These are phyloP conservation scores for Tangara arthus DNA, from an alignment of 2,797 vertebrate species.

Conservation along the genomic window DNA sequence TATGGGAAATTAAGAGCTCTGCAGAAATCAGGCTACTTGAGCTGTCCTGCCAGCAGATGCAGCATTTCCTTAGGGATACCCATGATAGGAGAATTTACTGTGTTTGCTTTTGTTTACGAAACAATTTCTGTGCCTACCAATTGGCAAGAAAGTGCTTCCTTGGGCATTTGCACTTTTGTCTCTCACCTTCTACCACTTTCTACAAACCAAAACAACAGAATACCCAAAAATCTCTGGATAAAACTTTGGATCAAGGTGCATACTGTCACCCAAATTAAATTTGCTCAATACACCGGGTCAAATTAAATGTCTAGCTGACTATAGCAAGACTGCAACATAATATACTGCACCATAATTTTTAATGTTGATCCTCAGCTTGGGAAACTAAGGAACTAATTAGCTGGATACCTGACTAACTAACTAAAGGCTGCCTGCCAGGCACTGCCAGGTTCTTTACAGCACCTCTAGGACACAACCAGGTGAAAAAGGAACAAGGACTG, in stretches of 20 bases:
- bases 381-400: constrained; percentile 22
- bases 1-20: background rate
- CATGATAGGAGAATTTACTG: background rate
- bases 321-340: constrained; percentile 38
- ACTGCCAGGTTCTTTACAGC: background rate
- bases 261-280: background rate
- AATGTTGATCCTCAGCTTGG: background rate
- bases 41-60: background rate
- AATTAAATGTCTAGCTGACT: constrained; percentile 74
- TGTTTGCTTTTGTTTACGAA: background rate
- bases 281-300: constrained; percentile 5
- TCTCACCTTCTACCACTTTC: background rate
- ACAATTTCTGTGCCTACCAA: background rate
- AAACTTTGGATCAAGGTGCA: background rate
- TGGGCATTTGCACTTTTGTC: background rate
- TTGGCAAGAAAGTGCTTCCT: background rate
- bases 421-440: background rate
- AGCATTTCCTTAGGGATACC: background rate
- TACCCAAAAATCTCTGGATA: background rate
- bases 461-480: background rate
- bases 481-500: background rate
- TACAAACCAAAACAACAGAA: background rate
- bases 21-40: background rate
- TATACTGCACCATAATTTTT: background rate
- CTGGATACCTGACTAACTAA: background rate